Conservation (phyloP, 2,797 vertebrate species). For the Lateolabrax maculatus region DNA sequence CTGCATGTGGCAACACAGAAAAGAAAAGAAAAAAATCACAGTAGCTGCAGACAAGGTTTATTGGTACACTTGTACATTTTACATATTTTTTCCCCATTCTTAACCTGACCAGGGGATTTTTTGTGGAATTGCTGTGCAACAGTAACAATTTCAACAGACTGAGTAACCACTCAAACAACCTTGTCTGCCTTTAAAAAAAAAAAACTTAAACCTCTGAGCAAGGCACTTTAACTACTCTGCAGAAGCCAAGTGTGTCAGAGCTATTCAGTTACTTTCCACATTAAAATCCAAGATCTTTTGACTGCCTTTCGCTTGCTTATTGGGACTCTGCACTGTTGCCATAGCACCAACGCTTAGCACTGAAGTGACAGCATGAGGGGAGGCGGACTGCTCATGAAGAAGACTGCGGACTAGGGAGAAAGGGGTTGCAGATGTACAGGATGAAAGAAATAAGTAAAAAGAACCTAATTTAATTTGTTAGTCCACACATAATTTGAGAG, state of each 20-base stretch:
- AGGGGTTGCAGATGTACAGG: neutral
- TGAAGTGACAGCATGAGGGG: neutral
- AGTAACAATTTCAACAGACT: neutral
- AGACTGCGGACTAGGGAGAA: slow-evolving; percentile 3
- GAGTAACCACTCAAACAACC: neutral
- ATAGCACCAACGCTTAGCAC: slow-evolving; percentile 19
- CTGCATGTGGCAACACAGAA: slow-evolving; percentile 24
- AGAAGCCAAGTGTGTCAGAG: neutral
- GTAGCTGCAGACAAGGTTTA: slow-evolving; percentile 32
- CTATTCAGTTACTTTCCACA: neutral
- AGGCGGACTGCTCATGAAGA: slow-evolving; percentile 4
- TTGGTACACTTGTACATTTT: slow-evolving; percentile 19
- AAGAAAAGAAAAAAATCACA: slow-evolving; percentile 15
- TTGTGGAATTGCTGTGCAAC: slow-evolving; percentile 6
- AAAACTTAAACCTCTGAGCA: neutral
- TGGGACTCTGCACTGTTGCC: slow-evolving; percentile 40
- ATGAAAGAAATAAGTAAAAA: neutral
- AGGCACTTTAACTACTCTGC: neutral
- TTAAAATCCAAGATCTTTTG: slow-evolving; percentile 11
- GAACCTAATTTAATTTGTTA: neutral
- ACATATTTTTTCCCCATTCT: slow-evolving; percentile 32
- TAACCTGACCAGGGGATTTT: slow-evolving; percentile 12
- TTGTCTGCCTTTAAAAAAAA: neutral
- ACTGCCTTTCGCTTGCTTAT: slow-evolving; percentile 26
- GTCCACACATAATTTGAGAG: neutral